Evolutionary conservation across 2,113 vertebrate genomes (phyloP).

Genomic region (Chlamydotis undulata): DNA sequence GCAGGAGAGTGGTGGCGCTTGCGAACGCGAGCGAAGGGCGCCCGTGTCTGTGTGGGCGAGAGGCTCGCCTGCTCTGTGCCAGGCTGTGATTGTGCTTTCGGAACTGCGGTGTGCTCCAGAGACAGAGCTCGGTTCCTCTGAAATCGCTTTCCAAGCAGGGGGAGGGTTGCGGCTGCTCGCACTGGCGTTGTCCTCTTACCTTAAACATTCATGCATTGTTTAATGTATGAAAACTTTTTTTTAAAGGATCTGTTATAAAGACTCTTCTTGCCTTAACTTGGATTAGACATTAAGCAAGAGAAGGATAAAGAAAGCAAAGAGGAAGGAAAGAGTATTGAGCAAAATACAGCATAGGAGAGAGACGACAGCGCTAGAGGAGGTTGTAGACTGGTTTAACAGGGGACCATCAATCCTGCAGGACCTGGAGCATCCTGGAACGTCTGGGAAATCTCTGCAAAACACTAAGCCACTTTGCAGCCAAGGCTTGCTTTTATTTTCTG

Average conservation of each 20-base stretch:
- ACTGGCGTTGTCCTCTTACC: neutral
- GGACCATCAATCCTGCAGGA: neutral
- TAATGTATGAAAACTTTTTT: neutral
- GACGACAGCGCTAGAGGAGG: neutral
- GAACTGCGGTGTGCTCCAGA: rapidly evolving
- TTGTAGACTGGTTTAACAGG: neutral
- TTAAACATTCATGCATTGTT: rapidly evolving
- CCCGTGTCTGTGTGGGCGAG: rapidly evolving
- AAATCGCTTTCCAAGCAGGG: neutral
- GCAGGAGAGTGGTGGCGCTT: neutral
- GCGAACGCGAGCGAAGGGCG: neutral
- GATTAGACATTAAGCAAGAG: neutral
- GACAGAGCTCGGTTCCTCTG: neutral
- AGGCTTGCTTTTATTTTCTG: neutral
- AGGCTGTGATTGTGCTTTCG: neutral
- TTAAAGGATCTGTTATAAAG: neutral
- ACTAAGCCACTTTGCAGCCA: neutral
- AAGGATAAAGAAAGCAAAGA: neutral
- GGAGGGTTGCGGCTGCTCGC: neutral
- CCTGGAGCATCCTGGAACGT: neutral
- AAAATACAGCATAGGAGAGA: neutral
- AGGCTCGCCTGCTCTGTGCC: neutral
- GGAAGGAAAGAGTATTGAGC: neutral
- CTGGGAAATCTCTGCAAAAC: neutral
- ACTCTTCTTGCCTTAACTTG: neutral